Evolutionary conservation across 2,113 vertebrate species (phyloP).

Genomic region (Rhinolophus sinicus): DNA sequence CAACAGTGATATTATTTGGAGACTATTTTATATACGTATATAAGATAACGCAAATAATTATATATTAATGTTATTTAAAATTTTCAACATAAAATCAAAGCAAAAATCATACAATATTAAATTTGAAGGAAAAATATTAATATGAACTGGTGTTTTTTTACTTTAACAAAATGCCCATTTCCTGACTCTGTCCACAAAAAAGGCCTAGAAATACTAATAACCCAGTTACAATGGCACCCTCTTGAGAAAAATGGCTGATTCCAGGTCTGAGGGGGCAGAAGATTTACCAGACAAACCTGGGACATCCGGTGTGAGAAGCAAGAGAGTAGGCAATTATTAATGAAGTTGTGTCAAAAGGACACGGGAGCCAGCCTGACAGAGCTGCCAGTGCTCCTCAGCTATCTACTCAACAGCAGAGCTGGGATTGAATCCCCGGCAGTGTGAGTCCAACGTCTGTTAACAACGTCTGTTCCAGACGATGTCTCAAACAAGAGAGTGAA

Average conservation of each 20-base stretch:
- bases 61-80: neutral
- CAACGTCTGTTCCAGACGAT: neutral
- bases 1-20: neutral
- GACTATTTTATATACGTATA: neutral
- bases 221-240: neutral
- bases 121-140: neutral
- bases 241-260: neutral
- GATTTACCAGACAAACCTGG: neutral
- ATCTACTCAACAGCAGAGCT: neutral
- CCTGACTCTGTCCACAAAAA: neutral
- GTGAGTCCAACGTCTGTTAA: too few species aligned
- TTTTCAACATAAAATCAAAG: neutral
- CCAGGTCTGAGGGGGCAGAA: neutral
- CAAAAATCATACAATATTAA: neutral
- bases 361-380: neutral
- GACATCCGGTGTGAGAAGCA: neutral
- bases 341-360: neutral
- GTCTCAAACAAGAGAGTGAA: neutral
- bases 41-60: neutral
- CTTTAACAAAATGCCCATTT: constrained; percentile 13
- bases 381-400: neutral
- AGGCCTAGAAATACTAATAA: neutral
- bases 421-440: neutral
- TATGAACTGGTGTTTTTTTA: neutral
- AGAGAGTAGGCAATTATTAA: constrained; percentile 7